Conservation (phyloP, 2,113 vertebrate species). For the Numida meleagris region DNA sequence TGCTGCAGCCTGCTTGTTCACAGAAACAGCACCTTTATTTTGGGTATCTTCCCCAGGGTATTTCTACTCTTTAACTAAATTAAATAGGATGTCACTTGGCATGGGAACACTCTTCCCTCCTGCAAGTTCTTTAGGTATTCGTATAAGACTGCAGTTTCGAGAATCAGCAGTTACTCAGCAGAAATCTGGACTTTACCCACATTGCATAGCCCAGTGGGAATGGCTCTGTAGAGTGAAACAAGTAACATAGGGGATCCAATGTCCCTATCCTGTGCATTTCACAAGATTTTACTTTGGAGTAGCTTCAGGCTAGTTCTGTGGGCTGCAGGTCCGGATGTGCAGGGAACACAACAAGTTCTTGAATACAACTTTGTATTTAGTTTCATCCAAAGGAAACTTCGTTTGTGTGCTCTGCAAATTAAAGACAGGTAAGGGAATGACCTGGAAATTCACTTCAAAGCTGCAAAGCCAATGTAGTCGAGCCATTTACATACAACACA, state of each 20-base stretch:
- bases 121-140: background rate
- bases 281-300: background rate
- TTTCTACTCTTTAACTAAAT: background rate
- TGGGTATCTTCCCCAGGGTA: background rate
- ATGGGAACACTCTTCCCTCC: background rate
- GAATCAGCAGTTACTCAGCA: background rate
- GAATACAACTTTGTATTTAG: background rate
- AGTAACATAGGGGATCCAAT: background rate
- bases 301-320: background rate
- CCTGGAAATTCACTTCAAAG: background rate
- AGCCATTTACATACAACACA: background rate
- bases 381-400: background rate
- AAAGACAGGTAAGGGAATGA: background rate
- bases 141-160: background rate
- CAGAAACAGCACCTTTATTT: background rate
- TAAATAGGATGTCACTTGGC: background rate
- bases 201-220: background rate
- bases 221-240: background rate
- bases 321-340: background rate
- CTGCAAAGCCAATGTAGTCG: background rate
- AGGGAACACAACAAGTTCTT: background rate
- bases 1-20: background rate
- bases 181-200: background rate
- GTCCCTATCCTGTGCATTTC: background rate
- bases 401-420: background rate